A percentile compares a stretch with the other conserved stretches of the same genome.
Conservation (phyloP, 2,113 vertebrate species). For the Strix uralensis region DNA sequence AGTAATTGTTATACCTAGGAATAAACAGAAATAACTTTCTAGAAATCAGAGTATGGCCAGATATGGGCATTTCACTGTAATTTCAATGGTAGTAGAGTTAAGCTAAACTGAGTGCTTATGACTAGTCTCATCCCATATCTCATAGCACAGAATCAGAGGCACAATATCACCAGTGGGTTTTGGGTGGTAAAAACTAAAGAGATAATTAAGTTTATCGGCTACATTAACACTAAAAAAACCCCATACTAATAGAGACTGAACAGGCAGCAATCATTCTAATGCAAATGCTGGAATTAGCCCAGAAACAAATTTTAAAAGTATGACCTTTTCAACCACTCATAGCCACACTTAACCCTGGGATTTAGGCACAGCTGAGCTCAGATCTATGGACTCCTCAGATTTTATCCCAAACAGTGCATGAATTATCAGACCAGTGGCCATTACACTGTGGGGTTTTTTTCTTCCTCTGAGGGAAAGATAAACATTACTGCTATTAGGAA, state of each 20-base stretch:
- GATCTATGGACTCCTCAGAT: background rate
- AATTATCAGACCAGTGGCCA: background rate
- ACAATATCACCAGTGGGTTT: background rate
- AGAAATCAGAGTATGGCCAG: background rate
- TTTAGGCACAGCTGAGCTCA: background rate
- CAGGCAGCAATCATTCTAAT: conserved; percentile 11
- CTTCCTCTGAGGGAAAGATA: background rate
- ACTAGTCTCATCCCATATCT: background rate
- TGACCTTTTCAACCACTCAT: background rate
- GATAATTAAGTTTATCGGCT: background rate
- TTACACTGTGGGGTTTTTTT: background rate
- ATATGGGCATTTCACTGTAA: background rate
- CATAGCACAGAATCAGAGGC: background rate
- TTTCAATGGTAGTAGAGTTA: background rate
- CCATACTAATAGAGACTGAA: background rate
- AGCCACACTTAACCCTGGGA: background rate
- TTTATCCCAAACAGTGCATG: background rate
- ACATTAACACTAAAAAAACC: background rate
- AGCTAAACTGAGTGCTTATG: background rate
- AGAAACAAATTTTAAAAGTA: conserved; percentile 5
- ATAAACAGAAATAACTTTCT: background rate
- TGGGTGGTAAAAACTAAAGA: background rate
- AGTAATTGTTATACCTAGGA: background rate
- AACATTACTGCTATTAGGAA: background rate
- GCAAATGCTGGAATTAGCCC: background rate